Base-by-base conservation (phyloP, 53 echinoderm and acorn worm species). In the Actinopyga echinites region DNA sequence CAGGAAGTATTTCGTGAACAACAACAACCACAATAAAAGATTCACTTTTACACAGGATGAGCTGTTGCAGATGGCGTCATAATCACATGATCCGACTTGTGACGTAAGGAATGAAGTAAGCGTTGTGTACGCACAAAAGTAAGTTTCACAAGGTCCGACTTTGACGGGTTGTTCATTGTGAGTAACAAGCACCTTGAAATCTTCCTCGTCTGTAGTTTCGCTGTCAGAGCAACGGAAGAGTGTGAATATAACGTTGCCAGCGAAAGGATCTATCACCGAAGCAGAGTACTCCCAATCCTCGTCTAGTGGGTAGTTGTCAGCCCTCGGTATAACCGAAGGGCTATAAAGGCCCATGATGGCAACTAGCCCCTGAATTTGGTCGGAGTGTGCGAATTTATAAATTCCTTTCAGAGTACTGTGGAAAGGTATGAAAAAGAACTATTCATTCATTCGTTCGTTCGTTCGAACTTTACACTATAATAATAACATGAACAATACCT, bases 381-480 rank as follows among this genome's bases (percentile, higher is more conserved):
- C 88, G 2, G 91, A 89, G 56, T 94, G 94, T 42, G 66, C 89
- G 83, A 94, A 94, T 65, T 94, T 94, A 75, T 91, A 91, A 36
- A 56, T 64, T 5, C 86, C 91, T 28, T 64, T 91, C 25, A 66
- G 91, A 8, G 73, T 22, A 35, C n/a, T 69, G 69, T 15, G n/a
- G n/a, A n/a, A n/a, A n/a, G n/a, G n/a, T n/a, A n/a, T n/a, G n/a
- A n/a, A n/a, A n/a, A n/a, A n/a, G n/a, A n/a, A n/a, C n/a, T n/a
- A n/a, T n/a, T n/a, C n/a, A n/a, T n/a, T n/a, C n/a, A n/a, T n/a
- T n/a, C n/a, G n/a, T n/a, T n/a, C n/a, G n/a, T n/a, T n/a, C n/a
- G n/a, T n/a, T n/a, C n/a, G n/a, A n/a, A n/a, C n/a, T n/a, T n/a
- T n/a, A n/a, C n/a, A n/a, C n/a, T n/a, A n/a, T n/a, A n/a, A n/a